Base-by-base conservation (phyloP, 2,113 vertebrate species). In the Hemicordylus capensis region DNA sequence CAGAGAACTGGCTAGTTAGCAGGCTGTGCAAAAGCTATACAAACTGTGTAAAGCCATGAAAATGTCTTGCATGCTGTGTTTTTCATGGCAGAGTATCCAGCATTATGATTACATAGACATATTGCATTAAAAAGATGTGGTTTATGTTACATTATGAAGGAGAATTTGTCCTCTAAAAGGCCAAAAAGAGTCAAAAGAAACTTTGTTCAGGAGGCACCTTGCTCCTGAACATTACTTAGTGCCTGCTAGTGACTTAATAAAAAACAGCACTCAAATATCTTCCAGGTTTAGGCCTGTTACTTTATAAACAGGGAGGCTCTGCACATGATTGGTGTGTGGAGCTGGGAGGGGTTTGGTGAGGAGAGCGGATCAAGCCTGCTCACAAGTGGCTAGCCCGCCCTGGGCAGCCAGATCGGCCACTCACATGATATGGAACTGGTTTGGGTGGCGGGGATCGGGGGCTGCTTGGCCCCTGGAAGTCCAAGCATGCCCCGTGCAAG, bases 1-100 rank as follows among this genome's bases (percentile, higher is more conserved):
- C 37, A 78, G 69, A 20, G 34, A 69, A 67, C 59, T 0, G 73
- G 8, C 83, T 85, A 1, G 81, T 84, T n/a, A 81, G 70, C 11
- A 74, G 67, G 51, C 77, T 74, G 75, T 69, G 48, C 84, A 91
- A 76, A 84, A 89, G 83, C 59, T n/a, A 26, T 0, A 11, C 73
- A 61, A 80, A 24, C 58, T 76, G 42, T 77, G 15, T 56, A 1
- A 75, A 91, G 85, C 34, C 34, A 44, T 39, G 76, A 44, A 54
- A 77, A 46, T 1, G 34, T 58, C 37, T 80, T 8, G 0, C 69
- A 89, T 58, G 0, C 0, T 82, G 26, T 58, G 31, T 48, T 46
- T 80, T 51, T 0, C 19, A 19, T 83, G 75, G 79, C 87, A 78
- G 76, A 84, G 5, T 31, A 26, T 76, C 85, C 85, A 77, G 66